Percentiles rank a stretch among this genome's conserved stretches.
phyloP scores from a whole-genome alignment of 2,888 invertebrate genomes.

The Acanthosoma haemorrhoidale region DNA sequence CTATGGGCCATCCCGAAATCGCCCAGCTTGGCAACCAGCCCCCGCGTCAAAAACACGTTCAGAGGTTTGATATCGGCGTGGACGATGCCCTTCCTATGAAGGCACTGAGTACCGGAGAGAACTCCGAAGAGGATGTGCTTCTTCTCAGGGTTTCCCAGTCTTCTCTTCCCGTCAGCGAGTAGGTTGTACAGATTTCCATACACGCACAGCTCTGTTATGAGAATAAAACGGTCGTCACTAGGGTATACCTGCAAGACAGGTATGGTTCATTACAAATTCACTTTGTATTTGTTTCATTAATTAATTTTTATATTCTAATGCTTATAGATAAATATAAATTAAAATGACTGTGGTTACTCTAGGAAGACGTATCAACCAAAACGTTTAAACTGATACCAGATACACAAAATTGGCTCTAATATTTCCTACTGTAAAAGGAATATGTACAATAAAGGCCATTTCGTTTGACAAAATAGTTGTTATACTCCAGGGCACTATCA shows the following conservation, averaged over 20 bases:
- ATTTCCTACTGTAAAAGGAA: too few relatives aligned
- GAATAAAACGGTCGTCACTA: neutral
- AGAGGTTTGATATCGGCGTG: conserved; percentile 7
- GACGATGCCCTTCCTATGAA: neutral
- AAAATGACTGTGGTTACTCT: too few relatives aligned
- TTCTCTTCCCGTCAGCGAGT: neutral
- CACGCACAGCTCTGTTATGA: neutral
- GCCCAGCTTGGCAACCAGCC: neutral
- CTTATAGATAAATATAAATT: too few relatives aligned
- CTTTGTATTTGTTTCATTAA: too few relatives aligned
- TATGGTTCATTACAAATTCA: too few relatives aligned
- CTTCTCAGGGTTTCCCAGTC: conserved; percentile 2
- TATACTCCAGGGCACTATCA: too few relatives aligned
- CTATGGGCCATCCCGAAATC: conserved; percentile 10
- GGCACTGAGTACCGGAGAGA: neutral
- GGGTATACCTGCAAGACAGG: neutral
- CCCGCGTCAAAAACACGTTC: neutral
- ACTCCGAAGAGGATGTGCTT: neutral
- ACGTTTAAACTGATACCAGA: too few relatives aligned
- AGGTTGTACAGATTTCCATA: conserved; percentile 13
- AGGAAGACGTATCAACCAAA: too few relatives aligned
- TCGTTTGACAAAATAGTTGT: too few relatives aligned
- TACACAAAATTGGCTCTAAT: too few relatives aligned
- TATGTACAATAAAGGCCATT: too few relatives aligned
- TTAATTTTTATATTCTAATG: too few relatives aligned